A percentile compares a stretch with the other conserved stretches of the same genome.
phyloP scores from a whole-genome alignment of 2,888 invertebrate species.

The Chamaedrilus cognettii region DNA sequence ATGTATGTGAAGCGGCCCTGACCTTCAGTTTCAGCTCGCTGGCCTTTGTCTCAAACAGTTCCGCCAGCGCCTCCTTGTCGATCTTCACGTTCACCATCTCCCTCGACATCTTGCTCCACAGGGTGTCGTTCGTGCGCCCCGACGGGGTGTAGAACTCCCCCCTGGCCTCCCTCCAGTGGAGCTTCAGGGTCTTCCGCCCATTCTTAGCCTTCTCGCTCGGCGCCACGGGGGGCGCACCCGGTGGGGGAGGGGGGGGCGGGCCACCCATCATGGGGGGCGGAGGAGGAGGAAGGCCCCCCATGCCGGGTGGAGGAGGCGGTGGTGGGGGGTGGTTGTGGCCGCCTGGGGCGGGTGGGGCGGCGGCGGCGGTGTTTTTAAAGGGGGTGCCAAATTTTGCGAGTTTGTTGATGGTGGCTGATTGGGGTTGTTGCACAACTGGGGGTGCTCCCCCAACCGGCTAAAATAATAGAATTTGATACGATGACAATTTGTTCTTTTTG shows the following conservation, averaged over 20 bases:
- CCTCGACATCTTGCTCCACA: slow-evolving; percentile 50
- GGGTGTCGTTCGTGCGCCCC: slow-evolving; percentile 45
- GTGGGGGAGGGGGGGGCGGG: slow-evolving; percentile 44
- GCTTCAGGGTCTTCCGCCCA: slow-evolving; percentile 81
- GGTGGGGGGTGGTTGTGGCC: slow-evolving; percentile 1
- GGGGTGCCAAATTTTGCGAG: neutral
- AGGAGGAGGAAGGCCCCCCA: slow-evolving; percentile 48
- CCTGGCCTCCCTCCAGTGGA: slow-evolving; percentile 91
- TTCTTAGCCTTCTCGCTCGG: neutral
- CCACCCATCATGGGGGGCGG: slow-evolving; percentile 41
- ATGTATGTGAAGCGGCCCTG: neutral
- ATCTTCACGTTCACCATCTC: slow-evolving; percentile 66
- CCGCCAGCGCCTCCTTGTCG: slow-evolving; percentile 91
- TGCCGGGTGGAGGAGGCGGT: slow-evolving; percentile 33
- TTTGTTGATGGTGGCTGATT: slow-evolving; percentile 1
- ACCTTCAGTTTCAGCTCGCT: slow-evolving; percentile 96
- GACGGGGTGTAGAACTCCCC: slow-evolving; percentile 36
- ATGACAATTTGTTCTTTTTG: too few relatives aligned
- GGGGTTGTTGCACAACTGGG: slow-evolving; percentile 8
- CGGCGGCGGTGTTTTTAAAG: neutral
- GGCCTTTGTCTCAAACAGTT: slow-evolving; percentile 93
- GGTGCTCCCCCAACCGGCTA: neutral
- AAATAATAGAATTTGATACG: neutral
- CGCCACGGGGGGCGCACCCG: slow-evolving; percentile 32
- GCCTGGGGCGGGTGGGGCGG: slow-evolving; percentile 7